Evolutionary conservation across 1,140 invertebrate species (phyloP), one percentile per base, ranked within the genome.

Genomic region (Drosophila saltans): DNA sequence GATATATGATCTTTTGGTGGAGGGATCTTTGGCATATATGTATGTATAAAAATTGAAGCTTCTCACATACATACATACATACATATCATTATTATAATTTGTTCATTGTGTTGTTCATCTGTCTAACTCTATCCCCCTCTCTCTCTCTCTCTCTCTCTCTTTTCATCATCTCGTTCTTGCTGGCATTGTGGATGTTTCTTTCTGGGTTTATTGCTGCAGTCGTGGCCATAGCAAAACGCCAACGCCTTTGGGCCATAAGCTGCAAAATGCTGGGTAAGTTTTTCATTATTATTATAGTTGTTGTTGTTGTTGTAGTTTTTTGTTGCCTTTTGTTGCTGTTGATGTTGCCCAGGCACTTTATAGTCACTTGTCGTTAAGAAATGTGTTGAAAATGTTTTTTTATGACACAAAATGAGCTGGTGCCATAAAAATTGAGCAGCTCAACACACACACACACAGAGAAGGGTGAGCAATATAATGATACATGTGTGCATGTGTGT

Each of bases 301-400:
- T 43, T 72, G 56, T 60, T 66, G 72, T 24, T 48, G 45, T 24
- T 48, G 7, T 24, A 3, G 2, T 36, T 36, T 36, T 36, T 36
- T 36, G 33, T 36, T 36, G 33, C 33, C 33, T 36, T 36, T 36
- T 52, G 67, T 69, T 66, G 41, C n/a, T 69, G 66, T 41, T 72
- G 71, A 39, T 72, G 60, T 60, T 66, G 72, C 16, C 63, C 45
- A 56, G 66, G 68, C 75, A 64, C 45, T 52, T 52, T 52, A 52
- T 26, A 52, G 69, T 75, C 79, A 86, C 83, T 86, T 88, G 82
- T 88, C 82, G 80, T 86, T 79, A 86, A 85, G 81, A 80, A 62
- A 86, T 88, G 83, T 86, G 83, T 86, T 86, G 83, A 86, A 86
- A 88, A 88, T 78, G 83, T 70, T 83, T 89, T 85, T 88, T 88